Conservation (phyloP, 2,888 invertebrate species). For the Philereme transversata region DNA sequence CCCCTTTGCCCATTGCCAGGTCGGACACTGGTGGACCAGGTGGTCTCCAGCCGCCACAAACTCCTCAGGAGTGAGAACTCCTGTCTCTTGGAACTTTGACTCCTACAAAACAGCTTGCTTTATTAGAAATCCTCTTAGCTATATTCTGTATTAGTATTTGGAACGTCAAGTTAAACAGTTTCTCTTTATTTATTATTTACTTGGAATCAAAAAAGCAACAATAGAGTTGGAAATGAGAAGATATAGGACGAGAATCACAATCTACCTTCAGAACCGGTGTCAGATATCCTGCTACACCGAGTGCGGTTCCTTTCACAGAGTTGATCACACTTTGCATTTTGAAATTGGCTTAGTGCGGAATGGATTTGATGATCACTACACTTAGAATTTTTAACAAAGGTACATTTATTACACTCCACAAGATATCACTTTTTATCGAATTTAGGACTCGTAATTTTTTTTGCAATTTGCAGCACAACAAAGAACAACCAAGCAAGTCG, state of each 20-base stretch:
- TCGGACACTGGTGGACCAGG: conserved; percentile 99
- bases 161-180: not conserved
- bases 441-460: too few relatives aligned
- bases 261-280: conserved; percentile 97
- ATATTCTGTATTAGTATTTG: not conserved
- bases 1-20: conserved; percentile 99
- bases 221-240: conserved; percentile 23
- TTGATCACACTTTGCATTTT: conserved; percentile 98
- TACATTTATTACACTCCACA: too few relatives aligned
- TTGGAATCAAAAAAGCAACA: not conserved
- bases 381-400: too few relatives aligned
- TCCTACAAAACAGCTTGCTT: conserved; percentile 85
- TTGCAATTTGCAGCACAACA: too few relatives aligned
- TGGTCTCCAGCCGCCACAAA: conserved; percentile 99
- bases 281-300: conserved; percentile 97
- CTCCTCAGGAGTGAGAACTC: conserved; percentile 99
- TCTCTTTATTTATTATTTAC: not conserved
- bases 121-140: not conserved
- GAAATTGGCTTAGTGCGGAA: conserved; percentile 2
- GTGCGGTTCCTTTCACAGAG: conserved; percentile 96
- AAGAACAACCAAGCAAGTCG: too few relatives aligned
- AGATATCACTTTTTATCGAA: too few relatives aligned
- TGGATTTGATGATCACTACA: not conserved
- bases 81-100: conserved; percentile 98
- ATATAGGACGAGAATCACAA: conserved; percentile 26